These are phyloP conservation scores for Heliconius congener DNA, from an alignment of 1,140 invertebrate species.

Conservation along the genomic window DNA sequence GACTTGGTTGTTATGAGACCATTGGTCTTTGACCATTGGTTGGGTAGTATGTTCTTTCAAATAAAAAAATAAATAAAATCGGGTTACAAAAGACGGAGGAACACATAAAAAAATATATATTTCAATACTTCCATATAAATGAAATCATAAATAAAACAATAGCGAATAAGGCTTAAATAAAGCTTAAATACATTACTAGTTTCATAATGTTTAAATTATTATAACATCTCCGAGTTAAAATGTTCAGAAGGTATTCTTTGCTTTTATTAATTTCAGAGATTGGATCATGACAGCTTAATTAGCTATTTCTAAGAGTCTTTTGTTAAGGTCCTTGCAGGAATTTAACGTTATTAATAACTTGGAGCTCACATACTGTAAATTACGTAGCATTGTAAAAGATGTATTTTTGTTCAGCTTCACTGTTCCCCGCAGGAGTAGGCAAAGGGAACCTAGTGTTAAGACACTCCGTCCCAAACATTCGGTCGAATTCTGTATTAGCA, in stretches of 20 bases:
- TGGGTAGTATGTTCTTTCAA: too few relatives aligned
- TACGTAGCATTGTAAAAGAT: neutral
- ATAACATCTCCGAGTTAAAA: neutral
- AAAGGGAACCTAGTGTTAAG: too few relatives aligned
- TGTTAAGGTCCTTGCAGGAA: neutral
- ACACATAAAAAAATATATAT: too few relatives aligned
- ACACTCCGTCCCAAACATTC: neutral
- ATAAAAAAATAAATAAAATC: too few relatives aligned
- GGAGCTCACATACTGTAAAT: neutral
- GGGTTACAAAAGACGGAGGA: too few relatives aligned
- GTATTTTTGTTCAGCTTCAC: too few relatives aligned
- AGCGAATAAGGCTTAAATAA: neutral
- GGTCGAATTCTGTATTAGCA: too few relatives aligned
- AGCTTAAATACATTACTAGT: neutral
- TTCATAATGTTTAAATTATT: neutral
- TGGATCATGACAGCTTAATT: conserved; percentile 4
- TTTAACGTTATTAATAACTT: conserved; percentile 12
- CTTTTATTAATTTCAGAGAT: conserved; percentile 6
- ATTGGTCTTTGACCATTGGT: too few relatives aligned
- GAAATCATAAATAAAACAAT: too few relatives aligned
- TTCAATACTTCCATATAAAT: neutral
- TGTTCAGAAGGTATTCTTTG: neutral
- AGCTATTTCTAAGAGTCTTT: neutral
- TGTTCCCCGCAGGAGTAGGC: too few relatives aligned
- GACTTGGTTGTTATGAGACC: too few relatives aligned